Evolutionary conservation across 2,888 invertebrate species (phyloP).

Genomic region (Coremacera marginata): DNA sequence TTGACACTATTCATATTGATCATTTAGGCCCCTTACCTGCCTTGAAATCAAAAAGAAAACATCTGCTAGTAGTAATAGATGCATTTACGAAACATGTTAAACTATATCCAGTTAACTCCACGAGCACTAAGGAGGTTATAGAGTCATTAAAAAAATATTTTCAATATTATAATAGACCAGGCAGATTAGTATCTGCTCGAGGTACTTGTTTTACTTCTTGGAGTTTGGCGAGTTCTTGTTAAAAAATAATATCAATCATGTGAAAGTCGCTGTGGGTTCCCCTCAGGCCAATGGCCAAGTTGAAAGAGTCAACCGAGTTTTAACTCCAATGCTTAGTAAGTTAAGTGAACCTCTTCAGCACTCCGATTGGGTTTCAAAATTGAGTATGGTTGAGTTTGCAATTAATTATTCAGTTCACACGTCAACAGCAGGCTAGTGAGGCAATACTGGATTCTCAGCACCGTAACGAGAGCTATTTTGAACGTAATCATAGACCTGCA

Average conservation of each 20-base stretch:
- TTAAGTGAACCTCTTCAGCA: conserved; percentile 35
- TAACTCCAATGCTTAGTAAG: conserved; percentile 38
- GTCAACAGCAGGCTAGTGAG: conserved; percentile 21
- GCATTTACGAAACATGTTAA: conserved; percentile 21
- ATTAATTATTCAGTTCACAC: conserved; percentile 29
- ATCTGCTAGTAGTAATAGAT: conserved; percentile 22
- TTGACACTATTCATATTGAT: conserved; percentile 35
- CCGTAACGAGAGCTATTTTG: conserved; percentile 33
- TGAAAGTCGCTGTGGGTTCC: neutral
- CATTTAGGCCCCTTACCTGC: conserved; percentile 26
- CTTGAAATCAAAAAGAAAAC: conserved; percentile 26
- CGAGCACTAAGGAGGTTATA: conserved; percentile 29
- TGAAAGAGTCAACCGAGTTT: conserved; percentile 20
- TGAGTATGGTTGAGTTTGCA: conserved; percentile 24
- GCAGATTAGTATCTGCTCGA: conserved; percentile 33
- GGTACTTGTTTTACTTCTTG: conserved; percentile 29
- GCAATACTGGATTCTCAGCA: conserved; percentile 32
- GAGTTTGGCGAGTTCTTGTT: conserved; percentile 12
- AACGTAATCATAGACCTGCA: conserved; percentile 6
- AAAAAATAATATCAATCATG: conserved; percentile 13
- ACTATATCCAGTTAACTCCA: conserved; percentile 29
- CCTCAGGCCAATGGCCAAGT: conserved; percentile 12
- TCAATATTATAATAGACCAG: conserved; percentile 40
- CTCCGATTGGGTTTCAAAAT: conserved; percentile 17
- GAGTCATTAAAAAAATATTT: conserved; percentile 43